These are phyloP conservation scores for Lanistes nyassanus DNA, from an alignment of 1,140 invertebrate species.

Conservation along the genomic window DNA sequence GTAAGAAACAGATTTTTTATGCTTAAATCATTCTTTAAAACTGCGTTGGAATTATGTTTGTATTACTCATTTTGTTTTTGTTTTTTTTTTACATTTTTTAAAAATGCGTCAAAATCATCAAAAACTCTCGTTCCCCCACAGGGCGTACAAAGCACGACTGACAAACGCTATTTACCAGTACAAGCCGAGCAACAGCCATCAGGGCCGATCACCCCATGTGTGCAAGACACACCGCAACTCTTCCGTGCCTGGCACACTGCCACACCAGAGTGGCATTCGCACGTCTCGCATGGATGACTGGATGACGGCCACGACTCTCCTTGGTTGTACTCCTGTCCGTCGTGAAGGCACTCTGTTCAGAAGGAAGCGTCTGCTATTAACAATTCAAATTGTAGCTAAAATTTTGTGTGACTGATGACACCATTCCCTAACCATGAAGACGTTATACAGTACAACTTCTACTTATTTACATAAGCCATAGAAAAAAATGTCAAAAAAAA, in stretches of 20 bases:
- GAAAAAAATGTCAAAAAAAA: background rate
- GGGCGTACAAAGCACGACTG: no score
- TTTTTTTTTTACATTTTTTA: no score
- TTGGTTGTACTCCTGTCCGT: constrained; percentile 46
- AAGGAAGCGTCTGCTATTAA: constrained; percentile 9
- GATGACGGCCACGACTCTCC: constrained; percentile 47
- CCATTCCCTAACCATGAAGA: background rate
- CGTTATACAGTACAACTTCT: background rate
- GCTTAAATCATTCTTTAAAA: no score
- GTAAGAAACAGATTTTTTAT: no score
- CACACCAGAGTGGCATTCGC: constrained; percentile 45
- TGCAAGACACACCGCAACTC: constrained; percentile 41
- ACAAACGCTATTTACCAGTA: constrained; percentile 45
- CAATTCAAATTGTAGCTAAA: no score
- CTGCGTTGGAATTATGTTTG: no score
- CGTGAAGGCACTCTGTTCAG: constrained; percentile 44
- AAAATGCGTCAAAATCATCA: no score
- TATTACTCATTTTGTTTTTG: no score
- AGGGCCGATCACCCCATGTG: constrained; percentile 43
- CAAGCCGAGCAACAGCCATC: constrained; percentile 54
- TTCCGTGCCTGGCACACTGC: constrained; percentile 35
- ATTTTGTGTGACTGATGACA: no score
- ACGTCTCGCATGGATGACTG: constrained; percentile 44
- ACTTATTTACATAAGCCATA: background rate
- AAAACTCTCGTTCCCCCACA: no score